Percentiles rank a stretch among this genome's conserved stretches.
These are phyloP conservation scores for Octodon degus DNA, from an alignment of 2,113 vertebrate genomes.

Conservation along the genomic window DNA sequence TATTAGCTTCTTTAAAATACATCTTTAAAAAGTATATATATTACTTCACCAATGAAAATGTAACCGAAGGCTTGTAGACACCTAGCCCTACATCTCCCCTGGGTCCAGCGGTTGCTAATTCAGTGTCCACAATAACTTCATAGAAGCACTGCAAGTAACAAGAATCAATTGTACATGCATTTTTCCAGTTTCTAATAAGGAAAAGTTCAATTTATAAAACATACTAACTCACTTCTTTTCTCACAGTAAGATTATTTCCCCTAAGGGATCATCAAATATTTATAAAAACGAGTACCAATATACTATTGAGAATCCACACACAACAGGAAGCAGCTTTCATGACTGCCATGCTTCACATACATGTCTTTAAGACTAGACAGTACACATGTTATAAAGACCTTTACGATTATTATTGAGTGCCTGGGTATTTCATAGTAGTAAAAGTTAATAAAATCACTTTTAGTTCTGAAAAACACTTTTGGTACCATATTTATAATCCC, in stretches of 20 bases:
- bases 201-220: conserved; percentile 40
- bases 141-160: not conserved
- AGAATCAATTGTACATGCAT: conserved; percentile 20
- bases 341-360: not conserved
- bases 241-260: conserved; percentile 34
- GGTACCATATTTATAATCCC: conserved; percentile 34
- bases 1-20: not conserved
- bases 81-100: not conserved
- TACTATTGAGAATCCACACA: conserved; percentile 55
- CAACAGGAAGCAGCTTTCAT: conserved; percentile 21
- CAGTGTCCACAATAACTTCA: not conserved
- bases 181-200: conserved; percentile 49
- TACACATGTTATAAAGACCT: not conserved
- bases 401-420: conserved; percentile 19
- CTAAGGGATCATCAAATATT: conserved; percentile 42
- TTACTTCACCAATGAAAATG: not conserved
- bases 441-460: conserved; percentile 35
- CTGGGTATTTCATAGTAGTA: conserved; percentile 51
- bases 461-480: conserved; percentile 52
- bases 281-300: conserved; percentile 33
- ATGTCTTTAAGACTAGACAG: not conserved
- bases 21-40: not conserved
- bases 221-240: conserved; percentile 43
- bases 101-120: not conserved
- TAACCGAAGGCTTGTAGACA: conserved; percentile 1